Base-by-base conservation (phyloP, 2,888 invertebrate genomes). In the Pristionchus maxplancki region DNA sequence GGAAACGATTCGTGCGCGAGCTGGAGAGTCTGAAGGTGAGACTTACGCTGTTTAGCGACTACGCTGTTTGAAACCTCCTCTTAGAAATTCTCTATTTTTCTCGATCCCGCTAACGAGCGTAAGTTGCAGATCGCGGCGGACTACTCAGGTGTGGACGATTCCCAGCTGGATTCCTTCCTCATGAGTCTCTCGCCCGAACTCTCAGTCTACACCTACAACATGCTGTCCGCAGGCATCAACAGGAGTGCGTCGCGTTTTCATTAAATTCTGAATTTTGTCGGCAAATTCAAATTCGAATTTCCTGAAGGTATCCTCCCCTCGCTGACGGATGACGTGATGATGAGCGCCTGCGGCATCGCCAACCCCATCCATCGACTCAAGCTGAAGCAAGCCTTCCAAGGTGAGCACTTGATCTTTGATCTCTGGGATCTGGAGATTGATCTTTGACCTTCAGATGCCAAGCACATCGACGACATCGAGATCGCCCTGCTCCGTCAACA, bases 321-420 rank as follows among this genome's bases (percentile, higher is more conserved):
- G 81, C 93, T 98, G 44, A 97, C 97, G 78, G 98, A 98, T 93
- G 98, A 98, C 92, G 98, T 98, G 95, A 96, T 99, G 89, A 96
- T 97, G 90, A 96, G 96, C 50, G 99, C 98, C 95, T 99, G 99
- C 95, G 96, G 97, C 90, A 98, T 99, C 91, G 96, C 96, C 84
- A 99, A 99, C 95, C 98, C 98, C 92, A 98, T 99, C 94, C 99
- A 99, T 95, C 96, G 99, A 90, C 96, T 97, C 92, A 96, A 97
- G 95, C 97, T 99, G 94, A 96, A 98, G 92, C 97, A 98, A 94
- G 97, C 97, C 31, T 97, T 98, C 88, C 96, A 97, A 95, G 96
- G 96, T 96, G 94, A 74, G 88, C 15, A n/a, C 2, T 37, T 71
- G 71, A 37, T 48, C 50, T 58, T 40, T 40, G 44, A 78, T 78